Evolutionary conservation across 2,797 vertebrate species (phyloP).

Genomic region (Pempheris klunzingeri): DNA sequence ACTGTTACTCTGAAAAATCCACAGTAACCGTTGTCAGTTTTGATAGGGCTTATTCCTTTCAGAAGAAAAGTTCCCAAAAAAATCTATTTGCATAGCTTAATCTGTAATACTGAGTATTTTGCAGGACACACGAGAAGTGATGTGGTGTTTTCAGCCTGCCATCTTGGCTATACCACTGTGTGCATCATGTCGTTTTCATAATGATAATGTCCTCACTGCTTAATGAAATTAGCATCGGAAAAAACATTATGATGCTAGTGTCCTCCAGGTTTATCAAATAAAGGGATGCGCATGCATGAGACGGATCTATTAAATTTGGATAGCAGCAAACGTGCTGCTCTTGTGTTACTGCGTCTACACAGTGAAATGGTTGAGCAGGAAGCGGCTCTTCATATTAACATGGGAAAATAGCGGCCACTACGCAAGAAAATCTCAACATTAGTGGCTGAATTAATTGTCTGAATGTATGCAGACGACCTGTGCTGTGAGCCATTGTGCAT

Average conservation of each 20-base stretch:
- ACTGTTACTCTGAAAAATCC: too few relatives aligned
- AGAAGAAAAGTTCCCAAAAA: too few relatives aligned
- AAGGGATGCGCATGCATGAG: slow-evolving; percentile 57
- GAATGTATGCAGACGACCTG: slow-evolving; percentile 67
- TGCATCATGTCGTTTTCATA: slow-evolving; percentile 28
- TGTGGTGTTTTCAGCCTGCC: slow-evolving; percentile 6
- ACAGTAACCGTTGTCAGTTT: too few relatives aligned
- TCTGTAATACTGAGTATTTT: slow-evolving; percentile 15
- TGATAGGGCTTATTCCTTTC: too few relatives aligned
- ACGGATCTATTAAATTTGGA: slow-evolving; percentile 61
- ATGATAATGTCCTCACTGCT: slow-evolving; percentile 52
- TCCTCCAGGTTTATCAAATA: slow-evolving; percentile 66
- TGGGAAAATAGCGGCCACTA: slow-evolving; percentile 55
- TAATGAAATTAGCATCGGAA: slow-evolving; percentile 70
- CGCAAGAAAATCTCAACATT: slow-evolving; percentile 55
- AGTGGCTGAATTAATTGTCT: slow-evolving; percentile 62
- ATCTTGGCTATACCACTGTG: slow-evolving; percentile 9
- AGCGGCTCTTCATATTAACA: slow-evolving; percentile 60
- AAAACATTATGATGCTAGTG: slow-evolving; percentile 53
- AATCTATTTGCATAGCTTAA: too few relatives aligned
- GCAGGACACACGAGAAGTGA: background rate
- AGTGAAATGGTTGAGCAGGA: slow-evolving; percentile 39
- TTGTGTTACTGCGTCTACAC: slow-evolving; percentile 36
- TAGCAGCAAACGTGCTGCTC: slow-evolving; percentile 41
- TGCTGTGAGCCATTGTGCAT: slow-evolving; percentile 43